Percentiles rank a stretch among this genome's conserved stretches.
Conservation (phyloP, 2,888 invertebrate genomes). For the Alviniconcha strummeri region DNA sequence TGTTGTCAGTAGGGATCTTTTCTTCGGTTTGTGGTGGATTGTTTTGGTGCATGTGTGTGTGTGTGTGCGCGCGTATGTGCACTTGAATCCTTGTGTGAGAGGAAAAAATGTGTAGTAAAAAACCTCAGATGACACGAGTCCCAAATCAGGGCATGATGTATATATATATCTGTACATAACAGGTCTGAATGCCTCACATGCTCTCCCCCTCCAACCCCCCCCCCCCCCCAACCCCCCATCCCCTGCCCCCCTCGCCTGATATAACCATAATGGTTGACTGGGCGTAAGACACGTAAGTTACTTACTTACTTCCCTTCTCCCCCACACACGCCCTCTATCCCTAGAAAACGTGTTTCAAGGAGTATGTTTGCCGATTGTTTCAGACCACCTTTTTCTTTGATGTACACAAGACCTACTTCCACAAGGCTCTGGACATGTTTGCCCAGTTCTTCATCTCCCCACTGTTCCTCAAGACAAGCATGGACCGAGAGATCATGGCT, state of each 20-base stretch:
- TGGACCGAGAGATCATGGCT: conserved; percentile 89
- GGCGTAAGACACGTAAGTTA: neutral
- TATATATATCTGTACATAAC: neutral
- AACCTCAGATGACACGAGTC: too few species aligned
- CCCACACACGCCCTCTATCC: neutral
- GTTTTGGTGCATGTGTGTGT: neutral
- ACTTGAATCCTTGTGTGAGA: too few species aligned
- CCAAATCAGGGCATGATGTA: too few species aligned
- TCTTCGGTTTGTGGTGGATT: neutral
- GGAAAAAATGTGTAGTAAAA: too few species aligned
- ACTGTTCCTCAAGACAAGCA: conserved; percentile 87
- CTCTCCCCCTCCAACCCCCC: too few species aligned
- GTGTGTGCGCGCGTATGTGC: neutral
- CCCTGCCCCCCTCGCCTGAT: too few species aligned
- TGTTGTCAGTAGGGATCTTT: neutral
- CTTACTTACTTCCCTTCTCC: conserved; percentile 9
- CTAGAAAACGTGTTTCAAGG: neutral
- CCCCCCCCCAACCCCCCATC: neutral
- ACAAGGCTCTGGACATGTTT: conserved; percentile 87
- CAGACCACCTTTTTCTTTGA: conserved; percentile 91
- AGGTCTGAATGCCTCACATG: neutral
- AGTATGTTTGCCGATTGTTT: conserved; percentile 34
- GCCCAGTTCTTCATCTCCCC: conserved; percentile 92
- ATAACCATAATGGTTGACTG: too few species aligned
- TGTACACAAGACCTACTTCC: conserved; percentile 86